These are phyloP conservation scores for Romanogobio albipinnatus DNA, from an alignment of 2,113 vertebrate genomes.

Conservation along the genomic window DNA sequence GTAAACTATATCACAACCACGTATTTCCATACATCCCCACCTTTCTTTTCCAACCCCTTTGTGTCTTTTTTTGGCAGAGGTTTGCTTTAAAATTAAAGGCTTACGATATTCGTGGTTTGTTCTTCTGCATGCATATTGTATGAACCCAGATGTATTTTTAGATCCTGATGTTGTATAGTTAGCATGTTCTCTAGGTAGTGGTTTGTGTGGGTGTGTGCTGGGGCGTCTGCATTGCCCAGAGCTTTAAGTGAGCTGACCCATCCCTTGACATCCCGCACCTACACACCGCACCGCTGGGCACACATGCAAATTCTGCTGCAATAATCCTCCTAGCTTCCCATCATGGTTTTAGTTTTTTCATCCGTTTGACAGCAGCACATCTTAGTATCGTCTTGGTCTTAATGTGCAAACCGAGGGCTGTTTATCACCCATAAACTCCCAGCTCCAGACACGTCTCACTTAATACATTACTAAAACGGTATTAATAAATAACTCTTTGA, in stretches of 20 bases:
- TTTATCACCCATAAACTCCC: background rate
- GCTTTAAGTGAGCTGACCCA: constrained; percentile 46
- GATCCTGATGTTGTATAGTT: constrained; percentile 41
- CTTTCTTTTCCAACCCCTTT: background rate
- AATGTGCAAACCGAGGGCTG: background rate
- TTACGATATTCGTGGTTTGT: background rate
- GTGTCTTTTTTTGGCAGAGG: background rate
- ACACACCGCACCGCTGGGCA: constrained; percentile 17
- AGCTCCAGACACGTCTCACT: background rate
- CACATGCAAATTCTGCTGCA: background rate
- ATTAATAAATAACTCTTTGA: constrained; percentile 22
- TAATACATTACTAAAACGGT: constrained; percentile 4
- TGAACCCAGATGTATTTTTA: constrained; percentile 32
- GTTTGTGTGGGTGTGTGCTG: constrained; percentile 23
- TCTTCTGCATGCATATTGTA: background rate
- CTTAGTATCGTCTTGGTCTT: background rate
- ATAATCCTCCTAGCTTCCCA: background rate
- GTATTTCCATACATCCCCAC: background rate
- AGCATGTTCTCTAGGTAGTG: constrained; percentile 23
- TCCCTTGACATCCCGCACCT: constrained; percentile 46
- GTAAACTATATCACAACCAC: background rate
- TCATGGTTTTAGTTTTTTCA: background rate
- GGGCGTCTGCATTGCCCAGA: constrained; percentile 17
- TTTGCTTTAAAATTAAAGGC: constrained; percentile 1
- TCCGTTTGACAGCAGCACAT: background rate